Conservation (phyloP, 2,888 invertebrate species). For the Clanis bilineata region DNA sequence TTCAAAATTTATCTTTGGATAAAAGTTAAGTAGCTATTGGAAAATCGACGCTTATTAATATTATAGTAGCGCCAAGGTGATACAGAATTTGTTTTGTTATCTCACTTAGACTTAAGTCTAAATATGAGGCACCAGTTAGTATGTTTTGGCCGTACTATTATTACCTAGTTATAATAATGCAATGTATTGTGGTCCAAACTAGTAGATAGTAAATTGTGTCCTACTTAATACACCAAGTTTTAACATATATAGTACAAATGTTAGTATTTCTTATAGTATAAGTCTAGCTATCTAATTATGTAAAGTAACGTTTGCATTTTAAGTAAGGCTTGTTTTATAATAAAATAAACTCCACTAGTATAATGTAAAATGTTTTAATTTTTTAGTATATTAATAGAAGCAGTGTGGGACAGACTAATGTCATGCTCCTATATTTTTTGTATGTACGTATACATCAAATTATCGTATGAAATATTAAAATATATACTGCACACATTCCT, state of each 20-base stretch:
- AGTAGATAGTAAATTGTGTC: background rate
- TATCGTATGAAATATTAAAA: background rate
- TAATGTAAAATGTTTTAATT: background rate
- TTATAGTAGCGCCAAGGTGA: too few species aligned
- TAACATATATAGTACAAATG: slow-evolving; percentile 2
- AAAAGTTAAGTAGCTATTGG: too few species aligned
- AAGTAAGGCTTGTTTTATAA: background rate
- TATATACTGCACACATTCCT: background rate
- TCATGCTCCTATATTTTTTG: background rate
- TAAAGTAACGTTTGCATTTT: background rate
- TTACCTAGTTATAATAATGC: background rate
- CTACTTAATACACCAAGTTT: background rate
- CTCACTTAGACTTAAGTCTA: background rate
- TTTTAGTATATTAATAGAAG: background rate
- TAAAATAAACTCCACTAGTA: background rate
- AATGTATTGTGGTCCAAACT: background rate
- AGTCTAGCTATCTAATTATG: background rate
- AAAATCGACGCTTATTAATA: too few species aligned
- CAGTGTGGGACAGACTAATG: background rate
- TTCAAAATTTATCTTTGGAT: too few species aligned
- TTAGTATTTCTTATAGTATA: background rate
- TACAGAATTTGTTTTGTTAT: background rate
- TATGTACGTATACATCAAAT: background rate
- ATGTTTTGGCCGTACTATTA: too few species aligned
- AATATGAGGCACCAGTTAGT: background rate